Evolutionary conservation across 2,113 vertebrate genomes (phyloP), one percentile per base, ranked within the genome.

Genomic region (Pipra filicauda): DNA sequence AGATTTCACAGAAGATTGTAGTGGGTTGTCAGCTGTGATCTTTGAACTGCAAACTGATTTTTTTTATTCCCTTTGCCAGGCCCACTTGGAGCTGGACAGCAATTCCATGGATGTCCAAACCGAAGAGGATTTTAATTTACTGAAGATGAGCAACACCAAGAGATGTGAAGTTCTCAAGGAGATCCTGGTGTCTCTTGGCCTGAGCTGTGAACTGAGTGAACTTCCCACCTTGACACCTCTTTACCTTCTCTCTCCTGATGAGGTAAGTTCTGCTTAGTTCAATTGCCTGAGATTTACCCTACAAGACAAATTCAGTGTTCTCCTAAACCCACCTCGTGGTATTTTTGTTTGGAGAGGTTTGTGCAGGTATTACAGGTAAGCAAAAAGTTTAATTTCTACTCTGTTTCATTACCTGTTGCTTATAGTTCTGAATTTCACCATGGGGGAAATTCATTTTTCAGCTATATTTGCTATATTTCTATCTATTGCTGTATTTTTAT

Each of bases 151-250:
- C 97, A 99, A 99, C 27, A 15, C 67, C 4, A 97, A 91, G 59
- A 98, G 99, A 54, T 98, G 96, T 0, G 98, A 99, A 55, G 98
- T 99, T 62, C 80, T 99, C 44, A 95, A 71, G 28, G 98, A 99
- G 91, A 98, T 99, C 84, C 97, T 99, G 85, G 91, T 46, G 0
- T 96, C 96, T 15, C 98, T 99, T 4, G 99, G 99, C 20, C 91
- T 99, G 46, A 98, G 89, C 88, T 99, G 99, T 96, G 98, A 98
- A 13, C 7, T 12, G 3, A 98, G 70, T 23, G 94, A 96, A 28
- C 46, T 82, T 24, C 98, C 98, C 6, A 24, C 35, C 3, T 88
- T 98, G 5, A 98, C 98, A 2, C 98, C 99, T 2, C 75, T 99
- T 17, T 91, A 98, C 88, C 91, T 99, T 37, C 97, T 99, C 49